Evolutionary conservation across 1,140 invertebrate species (phyloP), one percentile per base, ranked within the genome.

Genomic region (Listronotus bonariensis): DNA sequence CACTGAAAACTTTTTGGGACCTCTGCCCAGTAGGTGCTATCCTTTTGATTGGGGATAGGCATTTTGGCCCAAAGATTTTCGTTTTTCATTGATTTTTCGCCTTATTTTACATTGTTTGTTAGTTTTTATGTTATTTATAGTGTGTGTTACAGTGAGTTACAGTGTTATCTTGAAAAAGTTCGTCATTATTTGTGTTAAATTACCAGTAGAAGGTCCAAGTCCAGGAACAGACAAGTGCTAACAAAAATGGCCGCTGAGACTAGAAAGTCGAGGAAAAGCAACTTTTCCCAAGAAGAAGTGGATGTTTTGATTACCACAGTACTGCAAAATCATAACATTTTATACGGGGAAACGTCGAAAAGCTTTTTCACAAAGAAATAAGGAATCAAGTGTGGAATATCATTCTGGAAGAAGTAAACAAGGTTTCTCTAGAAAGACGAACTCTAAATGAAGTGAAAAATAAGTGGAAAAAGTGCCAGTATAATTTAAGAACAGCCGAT

Each of bases 391-490:
- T 67, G 12, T 73, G 72, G 72, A 26, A 70, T 32, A 64, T 68
- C 36, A 58, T 73, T 32, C 62, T 69, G 51, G 58, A 64, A 15
- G 54, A 67, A 40, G 72, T 73, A 10, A 73, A 73, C 53, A 54
- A 52, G 15, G 72, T 73, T 45, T 68, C 70, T 17, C 31, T 65
- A n/a, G 72, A 73, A 49, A 60, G 58, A 52, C 70, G 72, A n/a
- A 73, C 72, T 26, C 45, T 72, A 26, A 63, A 63, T 18, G 72
- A 73, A 64, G 66, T 73, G 36, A 73, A 73, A 66, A 73, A 71
- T 42, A 73, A 73, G 58, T 72, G 69, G 72, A 73, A 73, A 54
- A 72, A 72, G 52, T 73, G 68, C 56, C 70, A 70, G 52, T 52
- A 63, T 20, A 53, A 48, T 60, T 32, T 62, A 48, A 49, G 49